phyloP scores from a whole-genome alignment of 2,797 vertebrate species.

The Sebastes miniatus region DNA sequence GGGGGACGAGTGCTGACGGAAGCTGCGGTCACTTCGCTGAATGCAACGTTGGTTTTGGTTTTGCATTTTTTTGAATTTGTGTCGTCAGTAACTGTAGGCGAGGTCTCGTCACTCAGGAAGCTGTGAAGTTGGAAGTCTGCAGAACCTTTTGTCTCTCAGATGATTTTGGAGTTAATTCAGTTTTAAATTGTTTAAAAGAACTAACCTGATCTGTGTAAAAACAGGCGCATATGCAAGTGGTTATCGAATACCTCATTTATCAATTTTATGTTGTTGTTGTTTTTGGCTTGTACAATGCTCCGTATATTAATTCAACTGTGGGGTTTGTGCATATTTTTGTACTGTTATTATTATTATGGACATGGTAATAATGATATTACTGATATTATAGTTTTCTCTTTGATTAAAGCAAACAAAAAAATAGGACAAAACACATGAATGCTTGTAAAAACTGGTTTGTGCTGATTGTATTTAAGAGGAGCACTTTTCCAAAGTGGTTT shows the following conservation, averaged over 20 bases:
- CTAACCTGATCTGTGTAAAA: slow-evolving; percentile 80
- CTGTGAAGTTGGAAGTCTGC: slow-evolving; percentile 78
- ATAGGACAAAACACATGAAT: slow-evolving; percentile 78
- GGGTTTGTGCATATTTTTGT: slow-evolving; percentile 87
- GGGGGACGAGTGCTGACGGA: slow-evolving; percentile 46
- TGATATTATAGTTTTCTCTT: slow-evolving; percentile 82
- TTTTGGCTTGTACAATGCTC: slow-evolving; percentile 83
- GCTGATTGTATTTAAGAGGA: slow-evolving; percentile 86
- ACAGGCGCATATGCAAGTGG: slow-evolving; percentile 83
- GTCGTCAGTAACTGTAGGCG: slow-evolving; percentile 71
- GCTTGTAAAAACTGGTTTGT: slow-evolving; percentile 85
- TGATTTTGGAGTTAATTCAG: slow-evolving; percentile 75
- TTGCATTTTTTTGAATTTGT: slow-evolving; percentile 51
- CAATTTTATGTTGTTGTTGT: slow-evolving; percentile 76
- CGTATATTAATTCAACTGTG: slow-evolving; percentile 82
- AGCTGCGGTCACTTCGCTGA: slow-evolving; percentile 46
- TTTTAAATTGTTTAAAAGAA: slow-evolving; percentile 72
- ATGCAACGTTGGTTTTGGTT: slow-evolving; percentile 57
- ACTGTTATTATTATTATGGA: slow-evolving; percentile 81
- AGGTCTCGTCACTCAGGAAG: slow-evolving; percentile 80
- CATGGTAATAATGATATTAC: slow-evolving; percentile 81
- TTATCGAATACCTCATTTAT: slow-evolving; percentile 85
- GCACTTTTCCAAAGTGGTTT: slow-evolving; percentile 85
- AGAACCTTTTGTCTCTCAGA: slow-evolving; percentile 71
- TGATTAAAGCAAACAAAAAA: slow-evolving; percentile 78